Conservation (phyloP, 2,113 vertebrate genomes). For the Hippocampus zosterae region DNA sequence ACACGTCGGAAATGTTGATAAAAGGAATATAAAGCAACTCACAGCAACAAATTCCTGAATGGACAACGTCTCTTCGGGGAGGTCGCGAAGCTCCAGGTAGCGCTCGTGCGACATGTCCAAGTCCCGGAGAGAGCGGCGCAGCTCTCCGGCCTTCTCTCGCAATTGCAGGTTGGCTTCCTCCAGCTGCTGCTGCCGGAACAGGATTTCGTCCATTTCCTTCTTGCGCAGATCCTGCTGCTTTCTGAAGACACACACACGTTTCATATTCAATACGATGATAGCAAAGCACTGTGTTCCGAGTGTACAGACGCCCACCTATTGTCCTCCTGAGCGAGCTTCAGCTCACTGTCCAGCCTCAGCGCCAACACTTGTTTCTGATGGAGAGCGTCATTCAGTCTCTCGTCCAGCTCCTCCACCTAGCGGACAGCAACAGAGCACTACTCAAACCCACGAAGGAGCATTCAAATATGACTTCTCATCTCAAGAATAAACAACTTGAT, state of each 20-base stretch:
- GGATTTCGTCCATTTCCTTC: slow-evolving; percentile 91
- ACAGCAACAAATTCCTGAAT: slow-evolving; percentile 94
- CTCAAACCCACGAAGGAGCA: background rate
- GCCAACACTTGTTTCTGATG: slow-evolving; percentile 91
- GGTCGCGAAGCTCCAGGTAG: slow-evolving; percentile 77
- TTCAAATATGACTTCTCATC: no score
- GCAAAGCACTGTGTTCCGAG: no score
- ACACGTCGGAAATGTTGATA: background rate
- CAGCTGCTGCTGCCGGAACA: slow-evolving; percentile 87
- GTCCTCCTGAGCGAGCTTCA: slow-evolving; percentile 90
- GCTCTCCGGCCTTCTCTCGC: slow-evolving; percentile 83
- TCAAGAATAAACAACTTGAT: no score
- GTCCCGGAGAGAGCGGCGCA: slow-evolving; percentile 82
- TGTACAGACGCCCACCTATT: slow-evolving; percentile 72
- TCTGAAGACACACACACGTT: slow-evolving; percentile 59
- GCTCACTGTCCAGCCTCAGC: slow-evolving; percentile 86
- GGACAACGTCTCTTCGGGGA: slow-evolving; percentile 87
- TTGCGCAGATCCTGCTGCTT: slow-evolving; percentile 89
- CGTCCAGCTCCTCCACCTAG: slow-evolving; percentile 92
- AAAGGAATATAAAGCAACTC: slow-evolving; percentile 35
- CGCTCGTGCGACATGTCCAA: slow-evolving; percentile 83
- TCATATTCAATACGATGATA: background rate
- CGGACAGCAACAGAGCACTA: background rate
- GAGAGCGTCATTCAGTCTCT: slow-evolving; percentile 87
- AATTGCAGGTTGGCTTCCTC: slow-evolving; percentile 90